These are phyloP conservation scores for Spodoptera picta DNA, from an alignment of 2,888 invertebrate species.

Conservation along the genomic window DNA sequence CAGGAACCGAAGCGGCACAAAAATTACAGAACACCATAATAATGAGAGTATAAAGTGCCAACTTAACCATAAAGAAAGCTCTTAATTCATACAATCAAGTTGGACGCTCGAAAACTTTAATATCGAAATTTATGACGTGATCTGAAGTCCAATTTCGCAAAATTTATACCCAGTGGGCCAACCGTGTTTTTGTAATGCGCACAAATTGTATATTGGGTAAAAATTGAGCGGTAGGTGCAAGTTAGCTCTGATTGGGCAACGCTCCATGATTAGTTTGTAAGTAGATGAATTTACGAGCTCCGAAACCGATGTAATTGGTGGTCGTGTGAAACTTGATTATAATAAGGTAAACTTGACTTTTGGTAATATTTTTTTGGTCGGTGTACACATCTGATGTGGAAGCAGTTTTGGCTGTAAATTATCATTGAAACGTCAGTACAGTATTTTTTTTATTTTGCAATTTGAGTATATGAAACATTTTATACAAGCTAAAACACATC, in stretches of 20 bases:
- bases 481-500: too few relatives aligned
- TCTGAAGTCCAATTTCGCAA: constrained; percentile 70
- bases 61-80: constrained; percentile 56
- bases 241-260: constrained; percentile 54
- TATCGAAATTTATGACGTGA: constrained; percentile 74
- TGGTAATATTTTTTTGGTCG: background rate
- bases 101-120: constrained; percentile 59
- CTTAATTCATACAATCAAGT: constrained; percentile 60
- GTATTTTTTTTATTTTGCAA: too few relatives aligned
- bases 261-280: constrained; percentile 48
- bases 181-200: constrained; percentile 69
- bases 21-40: constrained; percentile 67
- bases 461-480: too few relatives aligned
- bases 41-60: constrained; percentile 65
- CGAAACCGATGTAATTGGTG: constrained; percentile 7
- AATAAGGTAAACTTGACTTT: constrained; percentile 1
- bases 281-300: constrained; percentile 46
- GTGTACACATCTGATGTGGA: background rate
- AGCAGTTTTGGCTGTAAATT: too few relatives aligned
- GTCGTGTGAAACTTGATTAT: constrained; percentile 6
- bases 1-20: constrained; percentile 59
- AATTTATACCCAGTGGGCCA: constrained; percentile 73
- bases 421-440: too few relatives aligned
- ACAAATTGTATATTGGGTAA: constrained; percentile 55
- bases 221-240: constrained; percentile 50